Evolutionary conservation across 2,797 vertebrate genomes (phyloP), one percentile per base, ranked within the genome.

Genomic region (Paguma larvata): DNA sequence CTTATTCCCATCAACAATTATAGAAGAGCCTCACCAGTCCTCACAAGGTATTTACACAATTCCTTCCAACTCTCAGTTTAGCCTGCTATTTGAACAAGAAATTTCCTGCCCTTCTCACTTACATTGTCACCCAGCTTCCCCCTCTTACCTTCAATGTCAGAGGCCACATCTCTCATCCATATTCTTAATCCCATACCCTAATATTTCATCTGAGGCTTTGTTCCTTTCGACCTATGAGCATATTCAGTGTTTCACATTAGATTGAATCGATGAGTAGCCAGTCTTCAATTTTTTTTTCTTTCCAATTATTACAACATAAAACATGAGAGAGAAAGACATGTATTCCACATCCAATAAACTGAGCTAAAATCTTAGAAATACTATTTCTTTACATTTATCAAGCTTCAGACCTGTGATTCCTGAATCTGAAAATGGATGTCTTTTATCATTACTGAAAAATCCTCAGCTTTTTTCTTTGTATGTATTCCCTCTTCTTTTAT

Each of bases 301-400:
- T 70, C 18, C 21, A 88, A 12, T 56, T 59, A 21, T 65, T 53
- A 77, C 51, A 78, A 53, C 13, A 27, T 34, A 84, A 68, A 86
- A 62, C 6, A 83, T 67, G 41, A 75, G 18, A 53, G 67, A 70
- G 11, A 62, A 72, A 63, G 85, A 44, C 21, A 48, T 32, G 11
- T 80, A 41, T 86, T 86, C 32, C 27, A 73, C 30, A 38, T 56
- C 15, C 65, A 91, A 80, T 10, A 73, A 53, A 56, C 53, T 78
- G 21, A 89, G 59, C 53, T 89, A 53, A 93, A 83, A 83, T 84
- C 32, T 88, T 88, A 15, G 78, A 92, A 88, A 95, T 75, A 27
- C 18, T 53, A 32, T 34, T 86, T 44, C 11, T 78, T 87, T 62
- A 46, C 32, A 83, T 77, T 82, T 83, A 83, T 88, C n/a, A 15